Conservation (phyloP, 2,113 vertebrate species). For the Sinocyclocheilus maitianheensis region DNA sequence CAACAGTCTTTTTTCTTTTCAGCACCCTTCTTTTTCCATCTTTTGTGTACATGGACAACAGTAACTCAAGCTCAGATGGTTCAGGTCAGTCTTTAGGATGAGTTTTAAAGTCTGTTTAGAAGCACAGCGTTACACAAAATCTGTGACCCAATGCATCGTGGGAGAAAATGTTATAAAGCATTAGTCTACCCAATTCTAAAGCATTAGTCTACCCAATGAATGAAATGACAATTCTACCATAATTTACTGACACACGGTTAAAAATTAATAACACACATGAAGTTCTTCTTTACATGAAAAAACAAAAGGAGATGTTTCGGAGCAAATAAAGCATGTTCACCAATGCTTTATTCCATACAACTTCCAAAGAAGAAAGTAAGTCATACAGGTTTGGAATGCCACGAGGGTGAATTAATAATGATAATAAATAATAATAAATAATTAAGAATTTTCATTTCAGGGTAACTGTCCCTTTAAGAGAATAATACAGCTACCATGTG, state of each 20-base stretch:
- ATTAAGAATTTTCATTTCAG: neutral
- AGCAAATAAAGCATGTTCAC: neutral
- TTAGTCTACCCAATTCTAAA: neutral
- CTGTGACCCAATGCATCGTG: neutral
- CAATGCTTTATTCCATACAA: neutral
- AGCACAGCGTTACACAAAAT: neutral
- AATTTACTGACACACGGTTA: neutral
- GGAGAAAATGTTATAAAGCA: neutral
- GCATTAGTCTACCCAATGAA: neutral
- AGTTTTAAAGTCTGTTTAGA: neutral
- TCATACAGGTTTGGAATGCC: neutral
- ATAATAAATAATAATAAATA: too few relatives aligned
- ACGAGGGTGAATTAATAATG: neutral
- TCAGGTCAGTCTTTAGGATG: neutral
- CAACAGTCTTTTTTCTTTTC: neutral
- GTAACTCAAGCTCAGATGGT: neutral
- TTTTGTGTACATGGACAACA: neutral
- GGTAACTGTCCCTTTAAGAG: neutral
- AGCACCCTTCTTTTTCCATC: neutral
- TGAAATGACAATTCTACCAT: neutral
- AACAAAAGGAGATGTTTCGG: neutral
- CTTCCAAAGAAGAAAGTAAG: neutral
- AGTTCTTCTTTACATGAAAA: neutral
- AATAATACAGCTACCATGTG: neutral
- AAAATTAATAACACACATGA: neutral